A percentile compares a stretch with the other conserved stretches of the same genome.
Evolutionary conservation across 2,113 vertebrate genomes (phyloP).

Genomic region (Corythornis vintsioides): DNA sequence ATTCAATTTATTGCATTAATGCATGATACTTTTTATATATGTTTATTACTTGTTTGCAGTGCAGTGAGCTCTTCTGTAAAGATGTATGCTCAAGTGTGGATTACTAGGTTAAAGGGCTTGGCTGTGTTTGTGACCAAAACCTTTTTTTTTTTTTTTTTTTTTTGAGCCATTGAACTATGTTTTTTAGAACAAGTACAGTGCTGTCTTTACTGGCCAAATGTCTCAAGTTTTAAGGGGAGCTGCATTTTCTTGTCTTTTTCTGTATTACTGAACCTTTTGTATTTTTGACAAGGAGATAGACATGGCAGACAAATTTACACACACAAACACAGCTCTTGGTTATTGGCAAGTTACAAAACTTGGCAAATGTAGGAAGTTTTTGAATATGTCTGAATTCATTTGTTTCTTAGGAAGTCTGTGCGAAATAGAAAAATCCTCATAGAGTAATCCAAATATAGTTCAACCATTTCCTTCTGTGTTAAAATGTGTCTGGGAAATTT

Average conservation of each 20-base stretch:
- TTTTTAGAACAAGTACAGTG: background rate
- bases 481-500: constrained; percentile 15
- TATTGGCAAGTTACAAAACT: background rate
- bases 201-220: background rate
- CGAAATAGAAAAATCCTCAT: background rate
- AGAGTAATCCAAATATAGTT: background rate
- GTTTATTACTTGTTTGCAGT: background rate
- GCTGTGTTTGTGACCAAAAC: background rate
- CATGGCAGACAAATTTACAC: background rate
- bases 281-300: background rate
- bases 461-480: background rate
- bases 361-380: background rate
- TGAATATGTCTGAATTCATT: background rate
- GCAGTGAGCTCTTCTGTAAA: background rate
- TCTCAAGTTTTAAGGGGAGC: background rate
- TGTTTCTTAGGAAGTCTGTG: background rate
- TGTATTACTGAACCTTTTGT: background rate
- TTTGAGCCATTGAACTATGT: background rate
- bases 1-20: background rate
- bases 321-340: background rate
- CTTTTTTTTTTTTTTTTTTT: background rate
- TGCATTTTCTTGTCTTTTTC: background rate
- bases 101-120: background rate
- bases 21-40: background rate
- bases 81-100: background rate